Evolutionary conservation across 2,888 invertebrate species (phyloP).

Genomic region (Cylloceria caligata): DNA sequence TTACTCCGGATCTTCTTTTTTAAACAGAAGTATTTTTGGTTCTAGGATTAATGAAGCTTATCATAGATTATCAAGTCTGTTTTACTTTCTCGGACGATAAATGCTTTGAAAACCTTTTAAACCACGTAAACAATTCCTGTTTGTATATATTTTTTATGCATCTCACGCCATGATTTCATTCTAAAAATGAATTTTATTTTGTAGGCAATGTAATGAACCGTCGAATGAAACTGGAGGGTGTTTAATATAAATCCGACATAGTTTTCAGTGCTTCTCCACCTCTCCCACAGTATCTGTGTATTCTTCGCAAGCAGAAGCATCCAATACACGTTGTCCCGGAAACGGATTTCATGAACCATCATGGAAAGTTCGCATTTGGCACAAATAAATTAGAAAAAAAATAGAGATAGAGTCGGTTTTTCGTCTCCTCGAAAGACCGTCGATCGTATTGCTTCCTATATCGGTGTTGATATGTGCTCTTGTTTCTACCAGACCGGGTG

Average conservation of each 20-base stretch:
- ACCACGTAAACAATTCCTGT: background rate
- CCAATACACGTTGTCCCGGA: background rate
- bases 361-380: background rate
- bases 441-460: background rate
- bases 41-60: background rate
- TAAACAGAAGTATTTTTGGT: background rate
- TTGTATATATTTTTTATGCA: background rate
- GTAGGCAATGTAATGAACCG: conserved; percentile 1
- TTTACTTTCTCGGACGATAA: background rate
- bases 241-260: background rate
- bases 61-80: background rate
- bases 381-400: background rate
- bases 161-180: background rate
- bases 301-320: background rate
- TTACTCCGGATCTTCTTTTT: background rate
- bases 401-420: background rate
- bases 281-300: background rate
- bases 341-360: background rate
- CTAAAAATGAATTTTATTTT: background rate
- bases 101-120: background rate
- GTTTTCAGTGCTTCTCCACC: background rate
- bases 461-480: background rate
- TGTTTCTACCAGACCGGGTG: background rate
- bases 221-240: background rate
- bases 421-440: background rate